Conservation (phyloP, 2,888 invertebrate genomes). For the Pachydiplax longipennis region DNA sequence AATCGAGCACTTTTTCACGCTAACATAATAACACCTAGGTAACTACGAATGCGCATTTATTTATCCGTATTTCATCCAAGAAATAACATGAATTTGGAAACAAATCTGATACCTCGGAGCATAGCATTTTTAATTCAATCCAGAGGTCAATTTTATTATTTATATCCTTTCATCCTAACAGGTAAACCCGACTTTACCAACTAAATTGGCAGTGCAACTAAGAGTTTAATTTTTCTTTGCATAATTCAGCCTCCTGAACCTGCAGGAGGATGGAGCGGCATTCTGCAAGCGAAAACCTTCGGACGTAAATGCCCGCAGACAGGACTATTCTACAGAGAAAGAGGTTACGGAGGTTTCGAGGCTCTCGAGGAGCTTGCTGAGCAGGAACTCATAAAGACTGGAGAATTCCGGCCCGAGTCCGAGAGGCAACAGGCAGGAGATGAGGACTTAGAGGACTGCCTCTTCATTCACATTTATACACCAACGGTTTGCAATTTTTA, state of each 20-base stretch:
- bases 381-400: background rate
- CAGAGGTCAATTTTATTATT: no score
- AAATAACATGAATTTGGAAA: no score
- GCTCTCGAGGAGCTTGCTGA: background rate
- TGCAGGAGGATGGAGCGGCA: background rate
- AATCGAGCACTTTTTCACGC: no score
- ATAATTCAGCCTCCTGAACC: background rate
- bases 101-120: no score
- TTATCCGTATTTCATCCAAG: no score
- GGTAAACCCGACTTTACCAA: no score
- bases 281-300: background rate
- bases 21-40: no score
- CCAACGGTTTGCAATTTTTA: background rate
- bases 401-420: background rate
- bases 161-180: no score
- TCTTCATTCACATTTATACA: slow-evolving; percentile 38
- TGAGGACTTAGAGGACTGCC: slow-evolving; percentile 26
- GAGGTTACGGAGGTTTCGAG: background rate
- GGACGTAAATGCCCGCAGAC: slow-evolving; percentile 30
- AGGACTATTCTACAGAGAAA: background rate
- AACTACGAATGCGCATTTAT: no score
- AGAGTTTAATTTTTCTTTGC: background rate
- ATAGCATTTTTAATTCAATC: no score
- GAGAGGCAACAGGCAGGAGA: background rate
- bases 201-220: no score